These are phyloP conservation scores for Mamestra configurata DNA, from an alignment of 1,140 invertebrate genomes.

Conservation along the genomic window DNA sequence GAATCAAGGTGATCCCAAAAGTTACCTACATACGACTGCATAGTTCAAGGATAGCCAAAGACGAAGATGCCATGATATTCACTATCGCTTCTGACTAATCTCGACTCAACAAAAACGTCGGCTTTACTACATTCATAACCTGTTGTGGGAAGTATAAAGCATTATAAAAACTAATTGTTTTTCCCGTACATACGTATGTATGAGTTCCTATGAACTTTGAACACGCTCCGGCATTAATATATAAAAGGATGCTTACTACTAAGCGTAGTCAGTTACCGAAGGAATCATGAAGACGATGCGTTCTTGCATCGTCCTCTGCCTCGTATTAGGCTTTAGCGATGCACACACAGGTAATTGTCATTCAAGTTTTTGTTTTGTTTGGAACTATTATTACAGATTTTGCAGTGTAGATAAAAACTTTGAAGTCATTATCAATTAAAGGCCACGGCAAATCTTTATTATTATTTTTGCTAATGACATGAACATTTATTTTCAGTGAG, in stretches of 20 bases:
- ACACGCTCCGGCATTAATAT: conserved; percentile 63
- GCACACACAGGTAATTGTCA: conserved; percentile 70
- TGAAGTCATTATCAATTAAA: background rate
- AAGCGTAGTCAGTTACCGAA: conserved; percentile 67
- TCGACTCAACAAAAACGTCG: conserved; percentile 46
- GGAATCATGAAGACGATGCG: conserved; percentile 57
- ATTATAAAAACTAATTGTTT: conserved; percentile 65
- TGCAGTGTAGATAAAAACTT: background rate
- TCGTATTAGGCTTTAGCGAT: conserved; percentile 67
- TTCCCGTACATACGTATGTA: conserved; percentile 62
- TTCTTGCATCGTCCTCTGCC: conserved; percentile 65
- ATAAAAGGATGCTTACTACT: conserved; percentile 73
- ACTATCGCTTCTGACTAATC: conserved; percentile 52
- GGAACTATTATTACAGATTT: background rate
- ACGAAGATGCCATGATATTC: conserved; percentile 28
- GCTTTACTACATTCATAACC: conserved; percentile 46
- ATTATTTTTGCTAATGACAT: background rate
- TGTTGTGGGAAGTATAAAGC: conserved; percentile 54
- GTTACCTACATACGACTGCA: background rate
- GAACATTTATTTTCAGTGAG: conserved; percentile 74
- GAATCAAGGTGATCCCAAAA: background rate
- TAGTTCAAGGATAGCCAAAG: conserved; percentile 40
- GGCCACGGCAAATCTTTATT: background rate
- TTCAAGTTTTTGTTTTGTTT: conserved; percentile 16
- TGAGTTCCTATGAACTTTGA: conserved; percentile 53